phyloP scores from a whole-genome alignment of 2,888 invertebrate species.

The Melikaiella ostensackeni region DNA sequence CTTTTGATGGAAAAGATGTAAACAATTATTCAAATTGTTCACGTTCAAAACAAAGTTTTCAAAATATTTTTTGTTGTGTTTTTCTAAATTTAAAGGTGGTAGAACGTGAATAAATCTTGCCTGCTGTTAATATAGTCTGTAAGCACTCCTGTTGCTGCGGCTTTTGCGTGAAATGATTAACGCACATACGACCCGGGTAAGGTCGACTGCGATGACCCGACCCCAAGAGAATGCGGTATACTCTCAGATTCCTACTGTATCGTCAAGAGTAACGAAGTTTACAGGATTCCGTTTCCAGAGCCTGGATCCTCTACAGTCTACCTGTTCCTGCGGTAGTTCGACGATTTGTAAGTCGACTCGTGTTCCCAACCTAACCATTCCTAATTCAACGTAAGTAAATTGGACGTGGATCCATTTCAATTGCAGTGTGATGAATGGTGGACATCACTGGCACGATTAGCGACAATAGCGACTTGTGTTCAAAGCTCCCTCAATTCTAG shows the following conservation, averaged over 20 bases:
- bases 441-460: slow-evolving; percentile 33
- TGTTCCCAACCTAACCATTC: slow-evolving; percentile 25
- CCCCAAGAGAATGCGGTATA: slow-evolving; percentile 25
- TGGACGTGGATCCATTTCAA: slow-evolving; percentile 37
- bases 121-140: background rate
- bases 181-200: slow-evolving; percentile 19
- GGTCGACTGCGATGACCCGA: slow-evolving; percentile 32
- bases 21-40: too few species aligned
- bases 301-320: slow-evolving; percentile 2
- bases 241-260: slow-evolving; percentile 33
- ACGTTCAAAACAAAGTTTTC: too few species aligned
- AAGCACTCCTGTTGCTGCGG: background rate
- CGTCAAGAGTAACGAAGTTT: slow-evolving; percentile 52
- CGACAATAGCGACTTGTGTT: background rate
- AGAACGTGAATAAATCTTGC: background rate
- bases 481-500: slow-evolving; percentile 35
- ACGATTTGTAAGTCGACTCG: slow-evolving; percentile 33
- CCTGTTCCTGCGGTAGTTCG: slow-evolving; percentile 1
- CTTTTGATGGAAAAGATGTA: background rate
- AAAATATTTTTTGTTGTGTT: too few species aligned
- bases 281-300: slow-evolving; percentile 51
- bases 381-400: slow-evolving; percentile 33
- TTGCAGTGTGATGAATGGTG: slow-evolving; percentile 35
- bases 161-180: slow-evolving; percentile 37
- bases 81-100: background rate